Base-by-base conservation (phyloP, 2,797 vertebrate species). In the Acipenser ruthenus region DNA sequence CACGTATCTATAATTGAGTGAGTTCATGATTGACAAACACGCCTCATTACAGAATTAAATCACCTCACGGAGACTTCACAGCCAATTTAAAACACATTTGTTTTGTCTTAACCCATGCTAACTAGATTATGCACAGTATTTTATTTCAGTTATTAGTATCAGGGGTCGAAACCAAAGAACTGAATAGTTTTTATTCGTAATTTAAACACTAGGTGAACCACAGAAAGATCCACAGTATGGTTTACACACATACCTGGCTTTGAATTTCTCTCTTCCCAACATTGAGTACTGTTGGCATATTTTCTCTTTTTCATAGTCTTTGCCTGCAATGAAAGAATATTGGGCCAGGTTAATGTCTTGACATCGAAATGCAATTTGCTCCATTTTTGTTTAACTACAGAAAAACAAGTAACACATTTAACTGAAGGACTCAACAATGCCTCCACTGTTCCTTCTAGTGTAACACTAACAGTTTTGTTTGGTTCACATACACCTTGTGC, bases 201-300 rank as follows among this genome's bases (percentile, higher is more conserved):
- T 55, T 10, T 55, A 55, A 55, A 55, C n/a, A 55, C 37, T 37
- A 37, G 37, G 37, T 5, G 37, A 37, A 37, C 37, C 37, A 37
- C 37, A 58, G 2, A n/a, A 58, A 6, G 6, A 58, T 7, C 6
- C 55, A 58, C 55, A 58, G 48, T 13, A 49, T 63, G 55, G 4
- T 58, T 9, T 52, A 6, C 10, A 61, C 76, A 90, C 89, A 71
- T 90, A 91, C 90, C 87, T 63, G 47, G 79, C 74, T 74, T 74
- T 75, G 73, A 91, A 92, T 61, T 82, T 76, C 0, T 88, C 80
- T 73, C 79, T 85, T 47, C 91, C 91, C 69, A 84, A 50, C 0
- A 1, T 8, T 15, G 60, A 47, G 58, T 86, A 76, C 52, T 90
- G 83, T n/a, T 80, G 77, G 72, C 91, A 93, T 13, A 92, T 77